Conservation (phyloP, 1,140 invertebrate genomes). For the Cylas formicarius region DNA sequence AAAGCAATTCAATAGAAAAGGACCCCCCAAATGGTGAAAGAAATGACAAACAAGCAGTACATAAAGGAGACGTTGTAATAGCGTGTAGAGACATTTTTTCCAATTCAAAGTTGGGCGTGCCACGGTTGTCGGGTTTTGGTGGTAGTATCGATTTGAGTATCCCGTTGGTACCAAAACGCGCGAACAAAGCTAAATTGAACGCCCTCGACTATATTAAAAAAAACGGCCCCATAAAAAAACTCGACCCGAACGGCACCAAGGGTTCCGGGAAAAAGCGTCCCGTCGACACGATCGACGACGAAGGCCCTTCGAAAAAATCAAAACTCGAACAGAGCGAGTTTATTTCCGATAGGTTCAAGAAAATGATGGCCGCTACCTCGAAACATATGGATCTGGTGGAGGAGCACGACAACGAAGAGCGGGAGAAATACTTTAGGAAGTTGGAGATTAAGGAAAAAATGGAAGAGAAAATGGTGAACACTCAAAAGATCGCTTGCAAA, state of each 20-base stretch:
- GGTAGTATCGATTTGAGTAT: slow-evolving; percentile 53
- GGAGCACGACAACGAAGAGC: slow-evolving; percentile 61
- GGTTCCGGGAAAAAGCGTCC: slow-evolving; percentile 50
- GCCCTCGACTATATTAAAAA: slow-evolving; percentile 59
- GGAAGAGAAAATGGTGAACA: slow-evolving; percentile 86
- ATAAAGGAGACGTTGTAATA: too few species aligned
- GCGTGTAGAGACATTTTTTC: too few species aligned
- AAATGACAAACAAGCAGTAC: too few species aligned
- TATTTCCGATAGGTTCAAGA: slow-evolving; percentile 62
- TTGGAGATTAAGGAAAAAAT: slow-evolving; percentile 83
- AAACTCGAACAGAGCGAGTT: slow-evolving; percentile 44
- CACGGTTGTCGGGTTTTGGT: slow-evolving; percentile 22
- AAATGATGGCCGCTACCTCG: slow-evolving; percentile 73
- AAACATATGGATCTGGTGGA: slow-evolving; percentile 68
- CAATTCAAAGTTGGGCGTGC: slow-evolving; percentile 22
- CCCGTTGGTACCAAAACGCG: slow-evolving; percentile 48
- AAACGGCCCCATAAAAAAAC: slow-evolving; percentile 58
- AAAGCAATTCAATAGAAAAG: too few species aligned
- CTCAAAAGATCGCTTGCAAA: slow-evolving; percentile 75
- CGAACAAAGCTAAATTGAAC: slow-evolving; percentile 55
- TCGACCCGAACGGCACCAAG: slow-evolving; percentile 60
- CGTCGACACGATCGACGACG: slow-evolving; percentile 46
- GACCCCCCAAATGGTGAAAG: too few species aligned
- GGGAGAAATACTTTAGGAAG: slow-evolving; percentile 82
- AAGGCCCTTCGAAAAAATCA: slow-evolving; percentile 44